phyloP scores from a whole-genome alignment of 2,888 invertebrate species.

The Caradrina kadenii region DNA sequence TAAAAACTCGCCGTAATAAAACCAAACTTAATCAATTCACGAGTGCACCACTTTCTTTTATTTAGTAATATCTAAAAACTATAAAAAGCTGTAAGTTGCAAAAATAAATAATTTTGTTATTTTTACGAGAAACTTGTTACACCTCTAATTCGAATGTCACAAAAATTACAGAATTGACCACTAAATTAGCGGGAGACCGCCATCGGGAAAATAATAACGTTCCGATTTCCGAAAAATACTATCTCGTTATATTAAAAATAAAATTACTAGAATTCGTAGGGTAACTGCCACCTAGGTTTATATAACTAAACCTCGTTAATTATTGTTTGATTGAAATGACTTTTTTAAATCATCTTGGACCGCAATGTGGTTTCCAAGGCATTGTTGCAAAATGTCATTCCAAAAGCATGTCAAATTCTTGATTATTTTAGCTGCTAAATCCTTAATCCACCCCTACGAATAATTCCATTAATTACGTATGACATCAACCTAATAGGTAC shows the following conservation, averaged over 20 bases:
- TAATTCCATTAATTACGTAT: not conserved
- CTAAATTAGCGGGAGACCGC: slow-evolving; percentile 22
- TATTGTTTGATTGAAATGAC: too few relatives aligned
- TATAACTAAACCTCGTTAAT: too few relatives aligned
- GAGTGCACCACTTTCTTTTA: slow-evolving; percentile 19
- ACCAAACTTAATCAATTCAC: not conserved
- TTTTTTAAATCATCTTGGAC: too few relatives aligned
- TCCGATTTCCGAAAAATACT: slow-evolving; percentile 1
- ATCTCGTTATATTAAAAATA: not conserved
- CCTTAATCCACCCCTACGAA: not conserved
- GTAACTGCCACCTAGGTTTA: too few relatives aligned
- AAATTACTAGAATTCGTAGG: too few relatives aligned
- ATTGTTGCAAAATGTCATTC: too few relatives aligned
- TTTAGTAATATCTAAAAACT: slow-evolving; percentile 10
- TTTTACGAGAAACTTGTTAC: slow-evolving; percentile 22
- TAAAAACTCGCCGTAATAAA: not conserved
- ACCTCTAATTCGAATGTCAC: slow-evolving; percentile 25
- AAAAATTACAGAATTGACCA: slow-evolving; percentile 34
- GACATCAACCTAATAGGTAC: slow-evolving; percentile 8
- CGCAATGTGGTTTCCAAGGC: too few relatives aligned
- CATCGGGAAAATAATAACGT: slow-evolving; percentile 11
- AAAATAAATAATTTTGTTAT: slow-evolving; percentile 13
- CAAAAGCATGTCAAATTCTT: not conserved
- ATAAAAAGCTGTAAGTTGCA: slow-evolving; percentile 5
- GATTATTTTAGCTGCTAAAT: not conserved